These are phyloP conservation scores for Gymnocheta viridis DNA, from an alignment of 2,888 invertebrate species.

Conservation along the genomic window DNA sequence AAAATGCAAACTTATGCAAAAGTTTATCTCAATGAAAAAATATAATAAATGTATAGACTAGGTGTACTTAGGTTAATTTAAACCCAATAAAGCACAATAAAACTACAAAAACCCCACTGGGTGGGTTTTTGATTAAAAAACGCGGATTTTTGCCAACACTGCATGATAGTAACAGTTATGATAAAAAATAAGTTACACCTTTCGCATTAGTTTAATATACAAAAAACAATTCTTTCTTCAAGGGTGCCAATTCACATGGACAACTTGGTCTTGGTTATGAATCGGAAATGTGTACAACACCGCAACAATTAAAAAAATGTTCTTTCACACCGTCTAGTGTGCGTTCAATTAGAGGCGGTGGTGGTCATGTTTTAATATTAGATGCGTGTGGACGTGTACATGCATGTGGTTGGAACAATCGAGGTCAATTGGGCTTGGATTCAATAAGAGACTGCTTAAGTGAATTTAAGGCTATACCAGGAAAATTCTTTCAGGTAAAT, in stretches of 20 bases:
- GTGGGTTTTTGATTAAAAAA: no score
- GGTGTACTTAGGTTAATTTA: no score
- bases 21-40: no score
- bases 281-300: constrained; percentile 86
- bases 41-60: no score
- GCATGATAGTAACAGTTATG: not conserved
- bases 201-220: not conserved
- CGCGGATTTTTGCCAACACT: no score
- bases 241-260: constrained; percentile 93
- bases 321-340: constrained; percentile 82
- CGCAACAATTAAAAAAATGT: constrained; percentile 80
- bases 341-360: constrained; percentile 88
- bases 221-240: constrained; percentile 7
- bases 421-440: constrained; percentile 86
- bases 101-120: not conserved
- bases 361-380: constrained; percentile 88
- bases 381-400: constrained; percentile 87
- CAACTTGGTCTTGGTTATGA: constrained; percentile 88
- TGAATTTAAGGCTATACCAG: constrained; percentile 82
- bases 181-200: constrained; percentile 54
- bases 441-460: constrained; percentile 76
- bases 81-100: no score
- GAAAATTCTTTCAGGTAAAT: constrained; percentile 82
- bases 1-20: no score
- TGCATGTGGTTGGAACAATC: constrained; percentile 90